phyloP scores from a whole-genome alignment of 2,888 invertebrate genomes.

The Kryphioiulus occultus region DNA sequence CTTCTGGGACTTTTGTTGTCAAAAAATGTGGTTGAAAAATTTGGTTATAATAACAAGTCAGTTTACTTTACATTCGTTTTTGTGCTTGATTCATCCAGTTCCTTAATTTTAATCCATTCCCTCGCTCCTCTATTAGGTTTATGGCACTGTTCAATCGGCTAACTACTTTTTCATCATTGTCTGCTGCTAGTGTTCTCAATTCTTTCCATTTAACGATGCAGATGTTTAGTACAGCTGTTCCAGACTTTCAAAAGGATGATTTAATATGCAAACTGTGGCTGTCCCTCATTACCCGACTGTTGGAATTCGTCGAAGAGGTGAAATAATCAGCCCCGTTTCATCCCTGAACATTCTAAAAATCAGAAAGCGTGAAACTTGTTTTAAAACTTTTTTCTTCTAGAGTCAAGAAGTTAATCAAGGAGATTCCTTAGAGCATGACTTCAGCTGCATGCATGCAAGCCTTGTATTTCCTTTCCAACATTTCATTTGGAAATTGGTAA shows the following conservation, averaged over 20 bases:
- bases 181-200: background rate
- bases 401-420: conserved; percentile 52
- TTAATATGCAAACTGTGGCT: conserved; percentile 22
- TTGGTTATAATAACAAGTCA: background rate
- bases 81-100: background rate
- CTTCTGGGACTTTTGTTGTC: background rate
- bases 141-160: conserved; percentile 11
- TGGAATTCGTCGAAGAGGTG: conserved; percentile 25
- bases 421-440: conserved; percentile 52
- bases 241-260: background rate
- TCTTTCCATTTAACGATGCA: background rate
- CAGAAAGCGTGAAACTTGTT: background rate
- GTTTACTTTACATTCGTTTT: background rate
- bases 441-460: conserved; percentile 50
- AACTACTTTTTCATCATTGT: background rate
- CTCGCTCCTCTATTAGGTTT: background rate
- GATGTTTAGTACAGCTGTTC: background rate
- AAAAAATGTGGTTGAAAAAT: background rate
- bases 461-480: conserved; percentile 51
- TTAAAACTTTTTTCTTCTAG: conserved; percentile 33
- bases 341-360: too few species aligned
- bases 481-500: conserved; percentile 43
- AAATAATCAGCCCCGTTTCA: background rate
- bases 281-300: background rate
- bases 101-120: too few species aligned